Evolutionary conservation across 2,888 invertebrate species (phyloP).

Genomic region (Epinotia nisella): DNA sequence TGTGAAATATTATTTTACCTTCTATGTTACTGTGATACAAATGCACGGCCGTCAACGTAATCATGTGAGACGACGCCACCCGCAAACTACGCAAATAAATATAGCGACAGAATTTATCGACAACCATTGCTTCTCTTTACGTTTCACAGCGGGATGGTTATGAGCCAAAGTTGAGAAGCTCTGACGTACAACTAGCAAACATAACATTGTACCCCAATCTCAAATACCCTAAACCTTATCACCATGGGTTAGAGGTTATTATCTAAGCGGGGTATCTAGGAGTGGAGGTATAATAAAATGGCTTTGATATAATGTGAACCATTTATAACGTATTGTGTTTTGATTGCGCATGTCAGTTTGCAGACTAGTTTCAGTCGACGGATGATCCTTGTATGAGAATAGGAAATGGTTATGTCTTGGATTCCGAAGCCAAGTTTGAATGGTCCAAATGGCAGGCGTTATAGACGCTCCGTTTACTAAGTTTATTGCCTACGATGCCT

Average conservation of each 20-base stretch:
- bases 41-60: constrained; percentile 53
- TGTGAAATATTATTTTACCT: constrained; percentile 36
- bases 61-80: constrained; percentile 54
- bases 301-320: constrained; percentile 67
- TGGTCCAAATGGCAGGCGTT: constrained; percentile 67
- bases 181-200: constrained; percentile 54
- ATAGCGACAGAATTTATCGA: constrained; percentile 65
- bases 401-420: constrained; percentile 78
- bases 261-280: constrained; percentile 22
- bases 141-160: constrained; percentile 74
- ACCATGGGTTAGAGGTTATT: constrained; percentile 44
- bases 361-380: constrained; percentile 70
- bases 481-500: constrained; percentile 70
- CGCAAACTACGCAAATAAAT: constrained; percentile 60
- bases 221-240: constrained; percentile 20
- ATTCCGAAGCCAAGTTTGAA: constrained; percentile 71
- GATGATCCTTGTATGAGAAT: constrained; percentile 69
- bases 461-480: constrained; percentile 65
- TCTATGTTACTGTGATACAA: constrained; percentile 43
- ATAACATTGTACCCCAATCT: constrained; percentile 43
- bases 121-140: constrained; percentile 69
- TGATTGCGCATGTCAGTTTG: constrained; percentile 77
- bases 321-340: constrained; percentile 84
- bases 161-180: constrained; percentile 70
- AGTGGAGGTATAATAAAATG: constrained; percentile 41